Percentiles rank a stretch among this genome's conserved stretches.
These are phyloP conservation scores for Macropodus opercularis DNA, from an alignment of 2,797 vertebrate species.

Conservation along the genomic window DNA sequence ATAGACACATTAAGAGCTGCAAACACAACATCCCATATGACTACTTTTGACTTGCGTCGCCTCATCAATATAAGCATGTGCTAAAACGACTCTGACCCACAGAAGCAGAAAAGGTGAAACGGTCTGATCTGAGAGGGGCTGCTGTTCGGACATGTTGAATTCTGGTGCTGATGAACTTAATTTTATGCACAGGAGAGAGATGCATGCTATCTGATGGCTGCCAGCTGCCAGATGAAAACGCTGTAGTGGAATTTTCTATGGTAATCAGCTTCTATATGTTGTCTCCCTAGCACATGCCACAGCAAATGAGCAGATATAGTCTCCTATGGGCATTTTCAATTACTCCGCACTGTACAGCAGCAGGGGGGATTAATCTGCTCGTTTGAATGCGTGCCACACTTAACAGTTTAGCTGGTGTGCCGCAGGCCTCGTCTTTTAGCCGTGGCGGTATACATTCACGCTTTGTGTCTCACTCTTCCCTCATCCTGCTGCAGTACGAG, in stretches of 20 bases:
- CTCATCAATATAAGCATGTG: conserved; percentile 31
- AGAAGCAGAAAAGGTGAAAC: conserved; percentile 15
- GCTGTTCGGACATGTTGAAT: conserved; percentile 23
- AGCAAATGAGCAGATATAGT: conserved; percentile 69
- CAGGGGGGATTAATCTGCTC: conserved; percentile 77
- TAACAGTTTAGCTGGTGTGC: conserved; percentile 78
- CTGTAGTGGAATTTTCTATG: conserved; percentile 39
- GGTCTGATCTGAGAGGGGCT: conserved; percentile 14
- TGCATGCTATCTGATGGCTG: conserved; percentile 35
- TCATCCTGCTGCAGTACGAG: conserved; percentile 53
- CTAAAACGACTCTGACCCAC: neutral
- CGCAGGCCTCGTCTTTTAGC: conserved; percentile 69
- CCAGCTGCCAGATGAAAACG: conserved; percentile 47
- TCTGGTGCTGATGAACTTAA: conserved; percentile 4
- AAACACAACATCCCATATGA: conserved; percentile 37
- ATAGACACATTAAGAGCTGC: conserved; percentile 63
- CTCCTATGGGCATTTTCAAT: conserved; percentile 81
- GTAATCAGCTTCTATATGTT: conserved; percentile 57
- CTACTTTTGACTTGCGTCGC: conserved; percentile 29
- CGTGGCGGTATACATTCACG: conserved; percentile 65
- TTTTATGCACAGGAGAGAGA: conserved; percentile 22
- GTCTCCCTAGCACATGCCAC: conserved; percentile 54
- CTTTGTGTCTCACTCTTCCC: conserved; percentile 58
- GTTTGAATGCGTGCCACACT: conserved; percentile 80
- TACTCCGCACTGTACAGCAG: conserved; percentile 67